Conservation (phyloP, 2,113 vertebrate genomes). For the Gobius niger region DNA sequence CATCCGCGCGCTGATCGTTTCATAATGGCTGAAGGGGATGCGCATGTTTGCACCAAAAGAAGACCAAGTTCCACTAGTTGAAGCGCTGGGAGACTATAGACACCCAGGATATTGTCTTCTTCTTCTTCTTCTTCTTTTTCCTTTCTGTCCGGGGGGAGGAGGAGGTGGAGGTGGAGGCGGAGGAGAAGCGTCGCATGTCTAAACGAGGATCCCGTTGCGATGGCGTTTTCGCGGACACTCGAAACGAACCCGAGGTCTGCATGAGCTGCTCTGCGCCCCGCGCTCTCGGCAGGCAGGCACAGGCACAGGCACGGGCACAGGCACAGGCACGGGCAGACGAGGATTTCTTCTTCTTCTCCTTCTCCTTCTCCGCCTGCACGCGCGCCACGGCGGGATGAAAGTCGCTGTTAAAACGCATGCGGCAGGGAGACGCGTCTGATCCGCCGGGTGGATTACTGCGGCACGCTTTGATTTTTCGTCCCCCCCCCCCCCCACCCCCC, state of each 20-base stretch:
- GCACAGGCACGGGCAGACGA: constrained; percentile 53
- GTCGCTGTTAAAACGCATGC: constrained; percentile 64
- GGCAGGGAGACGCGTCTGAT: constrained; percentile 44
- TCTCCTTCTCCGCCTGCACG: too few relatives aligned
- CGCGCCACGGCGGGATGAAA: constrained; percentile 65
- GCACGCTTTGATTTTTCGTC: constrained; percentile 11
- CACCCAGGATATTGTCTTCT: constrained; percentile 25
- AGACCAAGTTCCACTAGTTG: constrained; percentile 76
- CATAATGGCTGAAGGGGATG: constrained; percentile 51
- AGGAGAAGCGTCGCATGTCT: constrained; percentile 24
- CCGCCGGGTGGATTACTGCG: constrained; percentile 51
- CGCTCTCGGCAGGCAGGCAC: constrained; percentile 30
- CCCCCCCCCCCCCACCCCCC: neutral
- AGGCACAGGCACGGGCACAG: too few relatives aligned
- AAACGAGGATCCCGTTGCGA: constrained; percentile 19
- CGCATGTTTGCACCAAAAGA: constrained; percentile 61
- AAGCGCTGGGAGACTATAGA: constrained; percentile 44
- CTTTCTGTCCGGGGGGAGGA: neutral
- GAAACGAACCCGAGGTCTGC: constrained; percentile 56
- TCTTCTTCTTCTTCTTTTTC: constrained; percentile 17
- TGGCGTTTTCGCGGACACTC: constrained; percentile 25
- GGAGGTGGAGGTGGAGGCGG: too few relatives aligned
- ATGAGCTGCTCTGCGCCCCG: constrained; percentile 67
- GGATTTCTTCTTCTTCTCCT: constrained; percentile 59
- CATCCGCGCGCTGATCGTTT: constrained; percentile 46